Evolutionary conservation across 2,888 invertebrate species (phyloP).

Genomic region (Lasioglossum marginatum): DNA sequence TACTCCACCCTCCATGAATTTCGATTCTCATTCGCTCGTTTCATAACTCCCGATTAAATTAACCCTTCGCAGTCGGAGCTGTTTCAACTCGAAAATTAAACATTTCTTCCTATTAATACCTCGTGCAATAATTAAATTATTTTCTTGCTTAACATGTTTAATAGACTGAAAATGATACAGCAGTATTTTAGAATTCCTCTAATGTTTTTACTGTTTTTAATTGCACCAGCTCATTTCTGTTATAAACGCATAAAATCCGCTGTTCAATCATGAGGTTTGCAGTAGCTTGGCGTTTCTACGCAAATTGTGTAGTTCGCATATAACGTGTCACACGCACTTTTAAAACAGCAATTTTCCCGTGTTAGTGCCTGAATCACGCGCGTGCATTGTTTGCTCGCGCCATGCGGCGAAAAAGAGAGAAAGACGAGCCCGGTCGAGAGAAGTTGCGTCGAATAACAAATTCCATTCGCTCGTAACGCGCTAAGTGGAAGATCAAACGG

Average conservation of each 20-base stretch:
- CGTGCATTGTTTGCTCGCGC: constrained; percentile 11
- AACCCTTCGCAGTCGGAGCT: not conserved
- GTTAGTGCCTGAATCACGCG: constrained; percentile 16
- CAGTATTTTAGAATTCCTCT: too few relatives aligned
- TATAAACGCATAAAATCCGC: too few relatives aligned
- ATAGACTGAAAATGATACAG: too few relatives aligned
- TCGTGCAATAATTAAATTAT: too few relatives aligned
- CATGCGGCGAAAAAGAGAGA: not conserved
- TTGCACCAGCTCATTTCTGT: too few relatives aligned
- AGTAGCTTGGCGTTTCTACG: not conserved
- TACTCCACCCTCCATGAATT: not conserved
- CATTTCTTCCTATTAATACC: too few relatives aligned
- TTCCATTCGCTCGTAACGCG: not conserved
- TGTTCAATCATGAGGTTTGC: too few relatives aligned
- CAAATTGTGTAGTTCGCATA: not conserved
- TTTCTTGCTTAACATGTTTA: too few relatives aligned
- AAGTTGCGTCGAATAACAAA: constrained; percentile 17
- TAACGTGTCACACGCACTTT: not conserved
- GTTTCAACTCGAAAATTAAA: too few relatives aligned
- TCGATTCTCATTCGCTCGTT: not conserved
- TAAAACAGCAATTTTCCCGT: not conserved
- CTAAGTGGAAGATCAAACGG: constrained; percentile 37
- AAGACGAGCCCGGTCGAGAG: not conserved
- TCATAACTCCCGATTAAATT: not conserved
- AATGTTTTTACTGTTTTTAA: too few relatives aligned